phyloP scores from a whole-genome alignment of 2,113 vertebrate genomes.

The Rhinogobius similis region DNA sequence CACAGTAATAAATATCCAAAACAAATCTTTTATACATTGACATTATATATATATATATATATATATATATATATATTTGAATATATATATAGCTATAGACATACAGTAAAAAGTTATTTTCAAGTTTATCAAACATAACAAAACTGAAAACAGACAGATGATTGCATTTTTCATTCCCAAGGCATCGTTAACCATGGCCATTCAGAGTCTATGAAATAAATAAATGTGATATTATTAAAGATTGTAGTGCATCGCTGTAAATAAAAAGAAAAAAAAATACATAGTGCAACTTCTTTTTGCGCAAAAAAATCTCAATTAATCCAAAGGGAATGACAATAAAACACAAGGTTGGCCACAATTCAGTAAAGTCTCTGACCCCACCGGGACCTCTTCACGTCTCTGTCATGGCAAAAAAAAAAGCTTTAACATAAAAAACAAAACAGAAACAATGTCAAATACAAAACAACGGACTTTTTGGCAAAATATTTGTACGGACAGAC shows the following conservation, averaged over 20 bases:
- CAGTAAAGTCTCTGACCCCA: slow-evolving; percentile 32
- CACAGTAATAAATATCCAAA: slow-evolving; percentile 98
- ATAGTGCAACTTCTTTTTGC: slow-evolving; percentile 91
- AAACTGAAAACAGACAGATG: slow-evolving; percentile 76
- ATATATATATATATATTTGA: slow-evolving; percentile 70
- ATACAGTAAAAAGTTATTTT: slow-evolving; percentile 83
- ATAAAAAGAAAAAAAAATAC: slow-evolving; percentile 70
- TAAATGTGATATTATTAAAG: slow-evolving; percentile 89
- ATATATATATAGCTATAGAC: slow-evolving; percentile 74
- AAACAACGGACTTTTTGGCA: slow-evolving; percentile 85
- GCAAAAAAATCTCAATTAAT: slow-evolving; percentile 73
- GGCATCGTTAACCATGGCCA: slow-evolving; percentile 94
- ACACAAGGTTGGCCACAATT: slow-evolving; percentile 48
- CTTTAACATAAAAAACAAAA: slow-evolving; percentile 77
- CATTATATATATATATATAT: slow-evolving; percentile 79
- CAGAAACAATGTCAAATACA: slow-evolving; percentile 79
- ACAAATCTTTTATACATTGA: slow-evolving; percentile 81
- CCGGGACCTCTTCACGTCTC: slow-evolving; percentile 32
- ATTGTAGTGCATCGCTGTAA: slow-evolving; percentile 96
- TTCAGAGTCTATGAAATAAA: slow-evolving; percentile 88
- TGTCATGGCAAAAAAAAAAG: slow-evolving; percentile 73
- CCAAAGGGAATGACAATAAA: slow-evolving; percentile 80
- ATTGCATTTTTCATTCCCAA: slow-evolving; percentile 85
- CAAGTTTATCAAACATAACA: slow-evolving; percentile 90
- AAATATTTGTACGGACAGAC: slow-evolving; percentile 83